phyloP scores from a whole-genome alignment of 2,888 invertebrate genomes.

The Drosophila prostipennis region DNA sequence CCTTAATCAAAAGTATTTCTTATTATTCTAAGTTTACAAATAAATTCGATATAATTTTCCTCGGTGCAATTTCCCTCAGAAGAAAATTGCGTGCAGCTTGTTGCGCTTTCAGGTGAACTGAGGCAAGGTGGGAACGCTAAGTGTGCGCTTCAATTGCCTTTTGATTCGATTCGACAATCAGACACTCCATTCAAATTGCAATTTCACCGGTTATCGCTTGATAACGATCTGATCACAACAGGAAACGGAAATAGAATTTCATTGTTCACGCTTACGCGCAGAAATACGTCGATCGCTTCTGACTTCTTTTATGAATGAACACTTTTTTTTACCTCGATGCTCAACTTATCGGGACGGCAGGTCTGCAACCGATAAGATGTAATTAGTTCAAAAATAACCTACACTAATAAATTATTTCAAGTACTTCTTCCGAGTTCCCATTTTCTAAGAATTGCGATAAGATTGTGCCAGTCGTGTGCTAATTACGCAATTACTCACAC shows the following conservation, averaged over 20 bases:
- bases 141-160: constrained; percentile 36
- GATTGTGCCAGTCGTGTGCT: constrained; percentile 10
- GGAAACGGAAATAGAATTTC: constrained; percentile 39
- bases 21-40: not conserved
- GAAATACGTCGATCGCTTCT: not conserved
- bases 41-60: constrained; percentile 36
- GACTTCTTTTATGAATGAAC: constrained; percentile 32
- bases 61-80: constrained; percentile 55
- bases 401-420: constrained; percentile 68
- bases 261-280: constrained; percentile 6
- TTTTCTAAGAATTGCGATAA: constrained; percentile 69
- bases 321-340: not conserved
- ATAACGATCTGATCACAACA: constrained; percentile 24
- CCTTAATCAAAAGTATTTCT: too few species aligned
- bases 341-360: constrained; percentile 1
- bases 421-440: constrained; percentile 32
- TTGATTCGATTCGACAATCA: constrained; percentile 42
- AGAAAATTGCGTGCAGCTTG: constrained; percentile 35
- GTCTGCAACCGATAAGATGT: constrained; percentile 49
- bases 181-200: constrained; percentile 27
- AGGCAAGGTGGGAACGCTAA: not conserved
- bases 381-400: constrained; percentile 61
- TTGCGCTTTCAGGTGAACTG: constrained; percentile 22
- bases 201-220: constrained; percentile 36
- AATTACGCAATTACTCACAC: constrained; percentile 19